These are phyloP conservation scores for Anolis carolinensis DNA, from an alignment of 2,113 vertebrate genomes.

Conservation along the genomic window DNA sequence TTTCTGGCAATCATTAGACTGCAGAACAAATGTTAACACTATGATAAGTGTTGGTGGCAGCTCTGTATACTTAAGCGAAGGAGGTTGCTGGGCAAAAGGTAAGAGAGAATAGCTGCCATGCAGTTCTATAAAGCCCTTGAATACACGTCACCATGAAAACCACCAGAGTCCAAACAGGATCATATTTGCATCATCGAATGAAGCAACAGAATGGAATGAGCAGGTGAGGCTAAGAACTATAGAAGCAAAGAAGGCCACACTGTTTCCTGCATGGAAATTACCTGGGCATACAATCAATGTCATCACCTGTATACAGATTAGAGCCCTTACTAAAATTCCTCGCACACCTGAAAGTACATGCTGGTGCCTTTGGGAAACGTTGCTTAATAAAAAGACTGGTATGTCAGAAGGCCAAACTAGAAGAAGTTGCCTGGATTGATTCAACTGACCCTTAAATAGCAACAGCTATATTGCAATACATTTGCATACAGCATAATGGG, in stretches of 20 bases:
- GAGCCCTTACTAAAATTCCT: neutral
- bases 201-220: conserved; percentile 57
- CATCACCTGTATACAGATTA: neutral
- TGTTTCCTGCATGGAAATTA: neutral
- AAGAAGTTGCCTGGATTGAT: neutral
- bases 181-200: conserved; percentile 51
- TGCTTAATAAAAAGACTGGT: neutral
- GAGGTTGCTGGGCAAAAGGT: neutral
- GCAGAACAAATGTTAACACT: conserved; percentile 69
- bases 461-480: too few species aligned
- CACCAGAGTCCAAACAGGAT: conserved; percentile 26
- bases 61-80: conserved; percentile 54
- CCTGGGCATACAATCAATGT: neutral
- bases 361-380: neutral
- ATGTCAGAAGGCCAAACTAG: neutral
- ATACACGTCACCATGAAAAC: conserved; percentile 12
- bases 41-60: conserved; percentile 38
- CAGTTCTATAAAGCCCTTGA: conserved; percentile 24
- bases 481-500: too few species aligned
- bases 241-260: neutral
- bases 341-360: neutral
- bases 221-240: conserved; percentile 46
- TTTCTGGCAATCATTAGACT: conserved; percentile 53
- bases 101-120: conserved; percentile 21
- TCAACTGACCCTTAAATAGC: neutral